Base-by-base conservation (phyloP, 2,113 vertebrate genomes). In the Beaufortia kweichowensis region DNA sequence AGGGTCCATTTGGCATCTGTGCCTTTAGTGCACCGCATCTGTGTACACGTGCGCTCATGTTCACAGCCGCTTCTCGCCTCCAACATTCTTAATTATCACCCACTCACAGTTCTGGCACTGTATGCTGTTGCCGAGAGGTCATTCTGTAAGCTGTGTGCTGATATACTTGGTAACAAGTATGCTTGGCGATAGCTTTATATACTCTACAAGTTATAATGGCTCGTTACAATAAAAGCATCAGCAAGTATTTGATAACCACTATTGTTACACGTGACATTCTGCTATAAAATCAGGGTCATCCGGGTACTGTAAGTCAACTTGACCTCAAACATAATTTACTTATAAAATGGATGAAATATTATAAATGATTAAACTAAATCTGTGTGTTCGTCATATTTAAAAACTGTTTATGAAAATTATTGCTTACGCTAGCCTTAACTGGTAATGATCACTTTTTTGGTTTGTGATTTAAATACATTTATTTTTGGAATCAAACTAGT, bases 81-180 rank as follows among this genome's bases (percentile, higher is more conserved):
- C 80, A 75, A 3, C 46, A 77, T 70, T 88, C 78, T 60, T 89
- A 88, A 89, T 88, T 85, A 85, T 76, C 68, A 23, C 86, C 86
- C 82, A 84, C 82, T 83, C 80, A 29, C 74, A 55, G 11, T 56
- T 50, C 80, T 19, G 77, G 71, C 71, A 64, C 65, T 3, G 55
- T 3, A 31, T 65, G 71, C 72, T 69, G 70, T 75, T 61, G 48
- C 70, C 23, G 56, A 35, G 53, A 61, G 60, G 65, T 79, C 59
- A 67, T 62, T 6, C 46, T 75, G 64, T 24, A 33, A 29, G 28
- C 72, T 68, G 21, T 53, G 10, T 28, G 23, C n/a, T 69, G 19
- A 23, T 33, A 35, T 21, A 14, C 66, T 76, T 4, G 0, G 35
- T 70, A 70, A 57, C 23, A 61, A 70, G 60, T 23, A 35, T 23